These are phyloP conservation scores for Myoxocephalus aenaeus DNA, from an alignment of 2,797 vertebrate genomes.

Conservation along the genomic window DNA sequence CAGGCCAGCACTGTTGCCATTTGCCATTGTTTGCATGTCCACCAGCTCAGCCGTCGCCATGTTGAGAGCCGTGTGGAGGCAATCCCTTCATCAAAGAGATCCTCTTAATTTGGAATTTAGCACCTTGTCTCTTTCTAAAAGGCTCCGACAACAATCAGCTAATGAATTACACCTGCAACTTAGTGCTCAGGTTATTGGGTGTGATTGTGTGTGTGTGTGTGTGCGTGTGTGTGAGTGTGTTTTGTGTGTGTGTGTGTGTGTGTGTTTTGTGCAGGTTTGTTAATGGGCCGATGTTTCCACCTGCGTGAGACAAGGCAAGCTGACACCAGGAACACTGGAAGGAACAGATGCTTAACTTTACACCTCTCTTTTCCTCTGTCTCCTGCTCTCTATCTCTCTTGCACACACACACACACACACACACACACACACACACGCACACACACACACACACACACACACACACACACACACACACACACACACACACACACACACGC, in stretches of 20 bases:
- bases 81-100: neutral
- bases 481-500: neutral
- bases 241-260: slow-evolving; percentile 22
- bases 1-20: neutral
- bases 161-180: slow-evolving; percentile 60
- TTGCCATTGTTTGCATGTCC: neutral
- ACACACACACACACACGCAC: neutral
- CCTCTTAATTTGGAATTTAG: neutral
- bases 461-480: too few species aligned
- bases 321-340: slow-evolving; percentile 21
- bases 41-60: neutral
- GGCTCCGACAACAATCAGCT: slow-evolving; percentile 65
- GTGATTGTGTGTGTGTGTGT: slow-evolving; percentile 10
- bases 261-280: slow-evolving; percentile 13
- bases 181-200: slow-evolving; percentile 36
- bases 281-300: slow-evolving; percentile 17
- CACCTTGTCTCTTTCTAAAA: slow-evolving; percentile 33
- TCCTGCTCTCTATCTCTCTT: neutral
- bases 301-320: slow-evolving; percentile 21
- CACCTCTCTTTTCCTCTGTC: neutral
- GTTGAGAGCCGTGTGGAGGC: neutral
- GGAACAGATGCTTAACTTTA: slow-evolving; percentile 32
- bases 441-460: neutral
- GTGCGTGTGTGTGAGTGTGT: slow-evolving; percentile 19
- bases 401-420: neutral